Evolutionary conservation across 2,888 invertebrate species (phyloP).

Genomic region (Oxystoma pomonae): DNA sequence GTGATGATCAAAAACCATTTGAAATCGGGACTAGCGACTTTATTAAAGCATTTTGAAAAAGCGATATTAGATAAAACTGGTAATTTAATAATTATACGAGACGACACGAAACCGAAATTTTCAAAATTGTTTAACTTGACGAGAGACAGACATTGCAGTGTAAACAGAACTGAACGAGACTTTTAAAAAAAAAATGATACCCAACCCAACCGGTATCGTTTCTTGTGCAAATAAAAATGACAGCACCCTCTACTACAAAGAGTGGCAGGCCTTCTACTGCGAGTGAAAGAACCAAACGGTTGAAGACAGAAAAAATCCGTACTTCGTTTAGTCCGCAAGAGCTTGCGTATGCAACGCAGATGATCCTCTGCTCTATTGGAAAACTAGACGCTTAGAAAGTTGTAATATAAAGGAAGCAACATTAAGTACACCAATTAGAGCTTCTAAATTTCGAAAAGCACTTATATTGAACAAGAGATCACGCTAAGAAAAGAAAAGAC

Average conservation of each 20-base stretch:
- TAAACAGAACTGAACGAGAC: constrained; percentile 1
- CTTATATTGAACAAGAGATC: neutral
- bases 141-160: neutral
- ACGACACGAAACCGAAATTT: neutral
- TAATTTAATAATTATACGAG: neutral
- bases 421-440: constrained; percentile 1
- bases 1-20: neutral
- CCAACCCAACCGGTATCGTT: neutral
- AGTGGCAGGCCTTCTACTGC: neutral
- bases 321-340: constrained; percentile 5
- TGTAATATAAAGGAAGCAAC: constrained; percentile 6
- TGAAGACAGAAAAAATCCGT: neutral
- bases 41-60: too few relatives aligned
- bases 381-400: constrained; percentile 3
- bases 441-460: constrained; percentile 7
- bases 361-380: neutral
- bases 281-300: constrained; percentile 3
- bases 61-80: too few relatives aligned
- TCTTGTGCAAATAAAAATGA: neutral
- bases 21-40: too few relatives aligned
- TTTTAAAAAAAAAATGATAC: neutral
- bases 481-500: neutral
- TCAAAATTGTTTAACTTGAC: neutral
- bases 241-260: neutral
- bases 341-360: constrained; percentile 1